A percentile compares a stretch with the other conserved stretches of the same genome.
phyloP scores from a whole-genome alignment of 2,797 vertebrate genomes.

The Tarsius wallacei region DNA sequence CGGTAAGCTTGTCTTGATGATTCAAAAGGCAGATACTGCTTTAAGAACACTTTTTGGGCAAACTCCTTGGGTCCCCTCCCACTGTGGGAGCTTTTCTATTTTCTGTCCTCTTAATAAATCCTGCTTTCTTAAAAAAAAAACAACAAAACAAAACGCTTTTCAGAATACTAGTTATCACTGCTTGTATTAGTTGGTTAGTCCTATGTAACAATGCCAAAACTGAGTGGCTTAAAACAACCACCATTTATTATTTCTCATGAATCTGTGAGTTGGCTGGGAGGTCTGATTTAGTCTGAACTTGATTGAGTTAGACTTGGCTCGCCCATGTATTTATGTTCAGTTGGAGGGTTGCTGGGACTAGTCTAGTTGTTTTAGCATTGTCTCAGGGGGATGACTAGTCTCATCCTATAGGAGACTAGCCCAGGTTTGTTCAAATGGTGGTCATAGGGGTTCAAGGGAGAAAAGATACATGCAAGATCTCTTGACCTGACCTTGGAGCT shows the following conservation, averaged over 20 bases:
- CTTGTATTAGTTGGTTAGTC: background rate
- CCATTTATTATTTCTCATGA: background rate
- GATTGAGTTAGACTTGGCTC: background rate
- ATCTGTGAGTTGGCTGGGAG: background rate
- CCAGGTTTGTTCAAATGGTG: background rate
- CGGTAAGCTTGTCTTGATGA: background rate
- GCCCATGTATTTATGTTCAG: background rate
- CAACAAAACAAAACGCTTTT: background rate
- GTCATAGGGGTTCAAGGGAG: background rate
- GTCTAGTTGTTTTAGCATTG: background rate
- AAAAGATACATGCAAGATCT: background rate
- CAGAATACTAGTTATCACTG: constrained; percentile 10
- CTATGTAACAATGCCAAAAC: background rate
- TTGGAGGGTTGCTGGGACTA: rapidly evolving
- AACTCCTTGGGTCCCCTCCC: too few species aligned
- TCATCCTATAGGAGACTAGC: rapidly evolving
- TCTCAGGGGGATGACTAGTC: background rate
- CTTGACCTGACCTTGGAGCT: background rate
- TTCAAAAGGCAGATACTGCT: background rate
- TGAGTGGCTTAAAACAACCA: background rate
- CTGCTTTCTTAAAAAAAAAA: too few species aligned
- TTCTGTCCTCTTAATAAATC: too few species aligned
- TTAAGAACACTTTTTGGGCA: background rate
- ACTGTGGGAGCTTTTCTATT: too few species aligned
- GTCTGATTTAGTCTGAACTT: background rate